Base-by-base conservation (phyloP, 2,888 invertebrate genomes). In the Scaptomyza polygonia region DNA sequence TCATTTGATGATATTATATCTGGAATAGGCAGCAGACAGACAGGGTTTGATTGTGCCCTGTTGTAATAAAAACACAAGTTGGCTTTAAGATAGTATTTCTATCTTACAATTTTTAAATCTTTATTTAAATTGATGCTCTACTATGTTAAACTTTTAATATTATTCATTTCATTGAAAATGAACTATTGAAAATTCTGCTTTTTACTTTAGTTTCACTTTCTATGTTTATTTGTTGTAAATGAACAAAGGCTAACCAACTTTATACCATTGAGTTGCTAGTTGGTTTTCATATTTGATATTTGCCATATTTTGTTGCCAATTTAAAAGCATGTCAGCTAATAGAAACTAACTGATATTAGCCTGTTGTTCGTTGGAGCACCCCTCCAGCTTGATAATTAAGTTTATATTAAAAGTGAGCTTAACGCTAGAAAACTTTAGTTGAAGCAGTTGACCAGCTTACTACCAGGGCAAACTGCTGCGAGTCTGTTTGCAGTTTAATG, bases 401-500 rank as follows among this genome's bases (percentile, higher is more conserved):
- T 65, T 48, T 29, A 63, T 69, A 79, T 61, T 66, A 72, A 79
- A 76, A 81, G 65, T 36, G 42, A 30, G 62, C 62, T 67, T 49
- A 53, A 53, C 49, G 59, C 29, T 48, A 12, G 53, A 48, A 30
- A 45, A 52, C 42, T 45, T 62, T 29, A 12, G 70, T 39, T 21
- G 21, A 3, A 12, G 66, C 34, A 18, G 75, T 58, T 52, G 59
- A 58, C 67, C 67, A 52, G 45, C 45, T 34, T 40, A 54, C 36
- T 72, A 57, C 68, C 52, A 27, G 43, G 44, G 42, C 43, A 30
- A n/a, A n/a, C n/a, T 32, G 54, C 36, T 72, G 57, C 59, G 58
- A 77, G 63, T n/a, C n/a, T 72, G 86, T 64, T 83, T 77, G 77
- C 80, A 67, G 70, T 79, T 84, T 84, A 84, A 86, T 86, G 81